Evolutionary conservation across 1,140 invertebrate species (phyloP).

Genomic region (Arion vulgaris): DNA sequence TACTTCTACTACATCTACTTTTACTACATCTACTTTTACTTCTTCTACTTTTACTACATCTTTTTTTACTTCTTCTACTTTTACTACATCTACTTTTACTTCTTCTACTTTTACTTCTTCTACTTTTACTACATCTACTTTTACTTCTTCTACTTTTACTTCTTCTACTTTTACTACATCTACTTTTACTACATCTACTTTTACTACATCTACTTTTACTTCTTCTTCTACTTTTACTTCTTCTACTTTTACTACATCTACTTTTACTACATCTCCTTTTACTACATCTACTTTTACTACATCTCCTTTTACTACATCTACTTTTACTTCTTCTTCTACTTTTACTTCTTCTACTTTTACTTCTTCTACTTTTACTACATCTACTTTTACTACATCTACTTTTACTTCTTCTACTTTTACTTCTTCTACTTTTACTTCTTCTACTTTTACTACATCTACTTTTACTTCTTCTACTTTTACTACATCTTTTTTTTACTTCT

Average conservation of each 20-base stretch:
- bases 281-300: background rate
- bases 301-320: slow-evolving; percentile 20
- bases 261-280: slow-evolving; percentile 13
- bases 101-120: no score
- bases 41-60: background rate
- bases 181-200: slow-evolving; percentile 22
- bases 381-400: background rate
- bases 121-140: slow-evolving; percentile 26
- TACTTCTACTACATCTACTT: background rate
- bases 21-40: background rate
- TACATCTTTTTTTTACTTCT: slow-evolving; percentile 21
- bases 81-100: no score
- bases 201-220: slow-evolving; percentile 7
- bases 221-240: background rate
- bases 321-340: slow-evolving; percentile 34
- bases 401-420: slow-evolving; percentile 29
- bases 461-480: slow-evolving; percentile 27
- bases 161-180: background rate
- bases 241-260: background rate
- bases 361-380: background rate
- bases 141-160: background rate
- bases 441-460: slow-evolving; percentile 32
- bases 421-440: slow-evolving; percentile 28
- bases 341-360: slow-evolving; percentile 16
- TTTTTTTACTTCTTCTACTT: background rate